Conservation (phyloP, 2,888 invertebrate species). For the Drosophila demipolita region DNA sequence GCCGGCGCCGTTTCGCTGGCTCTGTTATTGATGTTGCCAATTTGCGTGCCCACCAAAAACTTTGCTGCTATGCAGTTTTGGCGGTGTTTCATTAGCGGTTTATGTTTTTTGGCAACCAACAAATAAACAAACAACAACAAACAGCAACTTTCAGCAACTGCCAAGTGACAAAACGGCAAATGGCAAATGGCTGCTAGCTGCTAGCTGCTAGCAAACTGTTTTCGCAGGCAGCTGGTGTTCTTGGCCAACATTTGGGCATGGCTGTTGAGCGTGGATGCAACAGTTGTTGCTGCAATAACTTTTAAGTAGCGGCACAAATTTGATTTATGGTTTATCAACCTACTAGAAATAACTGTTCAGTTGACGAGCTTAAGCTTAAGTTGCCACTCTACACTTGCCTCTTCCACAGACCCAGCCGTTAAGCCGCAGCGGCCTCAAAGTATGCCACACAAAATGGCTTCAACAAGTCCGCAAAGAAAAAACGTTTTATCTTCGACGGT, state of each 20-base stretch:
- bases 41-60: constrained; percentile 49
- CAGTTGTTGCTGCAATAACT: constrained; percentile 25
- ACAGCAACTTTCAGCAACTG: neutral
- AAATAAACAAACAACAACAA: neutral
- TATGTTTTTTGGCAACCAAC: constrained; percentile 4
- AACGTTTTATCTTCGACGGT: constrained; percentile 13
- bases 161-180: neutral
- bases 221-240: constrained; percentile 19
- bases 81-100: constrained; percentile 75
- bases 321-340: constrained; percentile 55
- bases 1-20: neutral
- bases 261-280: constrained; percentile 19
- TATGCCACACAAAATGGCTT: constrained; percentile 67
- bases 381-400: constrained; percentile 23
- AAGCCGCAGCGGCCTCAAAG: constrained; percentile 64
- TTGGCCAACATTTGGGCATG: constrained; percentile 16
- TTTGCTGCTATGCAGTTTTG: constrained; percentile 49
- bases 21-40: constrained; percentile 61
- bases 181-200: constrained; percentile 14
- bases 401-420: constrained; percentile 15
- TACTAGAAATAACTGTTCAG: constrained; percentile 13
- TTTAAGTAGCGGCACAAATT: constrained; percentile 47
- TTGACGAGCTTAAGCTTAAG: constrained; percentile 30
- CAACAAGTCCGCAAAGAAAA: constrained; percentile 42
- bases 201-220: neutral